Evolutionary conservation across 2,113 vertebrate genomes (phyloP).

Genomic region (Odontesthes bonariensis): DNA sequence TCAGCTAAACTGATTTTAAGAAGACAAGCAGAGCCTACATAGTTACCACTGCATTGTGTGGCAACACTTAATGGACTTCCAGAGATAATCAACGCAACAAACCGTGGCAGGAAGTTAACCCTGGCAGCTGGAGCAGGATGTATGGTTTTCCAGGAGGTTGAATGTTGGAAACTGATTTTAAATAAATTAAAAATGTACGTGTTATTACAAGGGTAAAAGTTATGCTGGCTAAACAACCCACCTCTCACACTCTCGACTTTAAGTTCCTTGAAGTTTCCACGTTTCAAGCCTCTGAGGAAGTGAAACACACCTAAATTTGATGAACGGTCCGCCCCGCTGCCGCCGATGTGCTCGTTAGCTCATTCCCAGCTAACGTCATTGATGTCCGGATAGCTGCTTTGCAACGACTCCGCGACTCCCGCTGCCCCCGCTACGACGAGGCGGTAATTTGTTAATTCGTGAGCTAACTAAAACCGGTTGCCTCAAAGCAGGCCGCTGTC

Average conservation of each 20-base stretch:
- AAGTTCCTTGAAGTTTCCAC: constrained; percentile 1
- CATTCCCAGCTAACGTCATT: constrained; percentile 49
- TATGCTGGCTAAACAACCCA: constrained; percentile 16
- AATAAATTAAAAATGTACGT: not conserved
- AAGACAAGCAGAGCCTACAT: not conserved
- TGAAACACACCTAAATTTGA: not conserved
- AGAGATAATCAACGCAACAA: not conserved
- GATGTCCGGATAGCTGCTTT: constrained; percentile 19
- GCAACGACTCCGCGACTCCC: constrained; percentile 4
- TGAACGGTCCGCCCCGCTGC: not conserved
- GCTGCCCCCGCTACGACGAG: constrained; percentile 10
- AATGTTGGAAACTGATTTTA: not conserved
- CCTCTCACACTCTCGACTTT: constrained; percentile 36
- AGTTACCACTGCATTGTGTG: not conserved
- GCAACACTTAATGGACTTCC: not conserved
- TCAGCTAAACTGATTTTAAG: not conserved
- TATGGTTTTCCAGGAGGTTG: not conserved
- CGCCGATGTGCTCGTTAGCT: constrained; percentile 48
- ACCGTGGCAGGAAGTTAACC: constrained; percentile 57
- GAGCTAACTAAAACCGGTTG: not conserved
- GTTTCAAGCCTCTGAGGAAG: not conserved
- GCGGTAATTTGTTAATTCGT: not conserved
- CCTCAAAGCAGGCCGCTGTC: not conserved
- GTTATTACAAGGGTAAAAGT: not conserved
- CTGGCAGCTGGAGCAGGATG: not conserved